These are phyloP conservation scores for Pseudachorutes palmiensis DNA, from an alignment of 1,140 invertebrate species.

Conservation along the genomic window DNA sequence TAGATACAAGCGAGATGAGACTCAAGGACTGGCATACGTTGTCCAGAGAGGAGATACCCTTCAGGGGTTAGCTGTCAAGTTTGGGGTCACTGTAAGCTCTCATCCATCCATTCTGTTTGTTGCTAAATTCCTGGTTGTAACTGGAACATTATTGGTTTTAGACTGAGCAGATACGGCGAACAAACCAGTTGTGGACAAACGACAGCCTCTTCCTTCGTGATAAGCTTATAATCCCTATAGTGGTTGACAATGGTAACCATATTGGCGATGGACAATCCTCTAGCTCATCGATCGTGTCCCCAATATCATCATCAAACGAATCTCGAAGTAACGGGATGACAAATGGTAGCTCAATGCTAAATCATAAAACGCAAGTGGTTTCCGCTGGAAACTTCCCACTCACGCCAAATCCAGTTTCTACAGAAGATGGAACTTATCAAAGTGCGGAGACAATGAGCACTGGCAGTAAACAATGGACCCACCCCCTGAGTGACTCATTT, in stretches of 20 bases:
- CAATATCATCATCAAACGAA: slow-evolving; percentile 1
- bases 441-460: slow-evolving; percentile 17
- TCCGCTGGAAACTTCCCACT: too few relatives aligned
- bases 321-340: slow-evolving; percentile 32
- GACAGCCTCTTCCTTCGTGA: slow-evolving; percentile 80
- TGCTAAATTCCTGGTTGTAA: slow-evolving; percentile 21
- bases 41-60: slow-evolving; percentile 75
- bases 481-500: slow-evolving; percentile 33
- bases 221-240: slow-evolving; percentile 62
- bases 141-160: slow-evolving; percentile 44
- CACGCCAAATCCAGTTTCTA: background rate
- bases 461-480: slow-evolving; percentile 24
- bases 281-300: slow-evolving; percentile 8
- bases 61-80: slow-evolving; percentile 83
- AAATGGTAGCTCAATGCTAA: background rate
- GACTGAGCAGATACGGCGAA: slow-evolving; percentile 82
- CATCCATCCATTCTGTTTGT: slow-evolving; percentile 15
- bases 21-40: slow-evolving; percentile 69
- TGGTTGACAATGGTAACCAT: background rate
- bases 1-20: slow-evolving; percentile 50
- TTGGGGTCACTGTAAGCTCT: slow-evolving; percentile 75
- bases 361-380: background rate
- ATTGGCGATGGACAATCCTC: slow-evolving; percentile 19
- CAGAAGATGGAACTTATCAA: slow-evolving; percentile 15
- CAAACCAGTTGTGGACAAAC: slow-evolving; percentile 75